phyloP scores from a whole-genome alignment of 2,797 vertebrate genomes.

The Lithobates pipiens region DNA sequence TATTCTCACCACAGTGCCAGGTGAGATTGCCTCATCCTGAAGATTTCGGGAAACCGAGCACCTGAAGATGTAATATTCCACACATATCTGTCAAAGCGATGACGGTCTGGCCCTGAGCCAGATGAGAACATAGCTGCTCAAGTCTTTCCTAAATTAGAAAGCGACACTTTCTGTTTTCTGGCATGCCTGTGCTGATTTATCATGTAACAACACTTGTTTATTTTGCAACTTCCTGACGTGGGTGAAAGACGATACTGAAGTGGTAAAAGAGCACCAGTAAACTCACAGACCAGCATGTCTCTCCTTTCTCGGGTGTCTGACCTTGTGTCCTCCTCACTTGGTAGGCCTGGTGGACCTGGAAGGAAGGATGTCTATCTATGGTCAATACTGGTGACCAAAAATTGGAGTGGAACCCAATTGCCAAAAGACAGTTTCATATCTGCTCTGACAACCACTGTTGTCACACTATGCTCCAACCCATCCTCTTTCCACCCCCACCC shows the following conservation, averaged over 20 bases:
- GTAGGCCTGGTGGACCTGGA: background rate
- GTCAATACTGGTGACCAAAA: no score
- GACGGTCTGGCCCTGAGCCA: background rate
- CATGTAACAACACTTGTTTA: conserved; percentile 26
- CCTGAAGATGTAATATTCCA: background rate
- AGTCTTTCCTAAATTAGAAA: background rate
- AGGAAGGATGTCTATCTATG: background rate
- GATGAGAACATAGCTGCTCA: background rate
- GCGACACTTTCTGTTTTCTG: conserved; percentile 1
- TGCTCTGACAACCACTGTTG: no score
- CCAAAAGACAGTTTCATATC: no score
- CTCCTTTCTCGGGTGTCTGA: background rate
- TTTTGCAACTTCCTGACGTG: conserved; percentile 29
- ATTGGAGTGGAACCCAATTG: no score
- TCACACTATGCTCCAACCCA: no score
- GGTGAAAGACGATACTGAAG: conserved; percentile 24
- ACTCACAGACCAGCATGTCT: background rate
- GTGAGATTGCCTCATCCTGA: background rate
- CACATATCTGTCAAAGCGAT: background rate
- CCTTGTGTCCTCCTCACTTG: background rate
- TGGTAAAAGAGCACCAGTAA: background rate
- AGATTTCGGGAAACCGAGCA: background rate
- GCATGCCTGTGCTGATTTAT: conserved; percentile 25
- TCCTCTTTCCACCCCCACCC: no score
- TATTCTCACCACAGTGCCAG: background rate